These are phyloP conservation scores for Callorhinus ursinus DNA, from an alignment of 2,113 vertebrate genomes.

Conservation along the genomic window DNA sequence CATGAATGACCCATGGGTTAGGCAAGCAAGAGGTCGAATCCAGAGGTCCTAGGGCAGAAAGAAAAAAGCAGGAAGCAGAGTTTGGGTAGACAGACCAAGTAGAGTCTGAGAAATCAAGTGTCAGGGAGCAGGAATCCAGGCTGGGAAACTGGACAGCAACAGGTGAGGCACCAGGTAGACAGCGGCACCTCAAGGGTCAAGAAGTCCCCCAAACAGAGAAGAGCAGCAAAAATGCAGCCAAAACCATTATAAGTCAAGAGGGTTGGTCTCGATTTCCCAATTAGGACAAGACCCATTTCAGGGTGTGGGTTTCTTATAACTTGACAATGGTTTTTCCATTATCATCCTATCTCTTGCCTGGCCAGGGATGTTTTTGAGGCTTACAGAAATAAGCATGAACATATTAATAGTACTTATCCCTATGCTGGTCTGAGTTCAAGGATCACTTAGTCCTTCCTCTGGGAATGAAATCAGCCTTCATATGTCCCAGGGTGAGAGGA, in stretches of 20 bases:
- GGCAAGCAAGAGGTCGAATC: not conserved
- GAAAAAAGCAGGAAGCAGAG: not conserved
- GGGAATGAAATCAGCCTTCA: not conserved
- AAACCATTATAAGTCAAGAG: not conserved
- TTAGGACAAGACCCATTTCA: not conserved
- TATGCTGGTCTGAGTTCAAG: not conserved
- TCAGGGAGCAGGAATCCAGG: not conserved
- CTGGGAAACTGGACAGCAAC: not conserved
- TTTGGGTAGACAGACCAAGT: not conserved
- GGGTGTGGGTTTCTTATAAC: not conserved
- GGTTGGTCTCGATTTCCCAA: not conserved
- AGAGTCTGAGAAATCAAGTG: not conserved
- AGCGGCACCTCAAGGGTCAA: not conserved
- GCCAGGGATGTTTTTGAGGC: not conserved
- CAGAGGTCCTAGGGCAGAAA: not conserved
- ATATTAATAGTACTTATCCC: not conserved
- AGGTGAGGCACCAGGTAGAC: not conserved
- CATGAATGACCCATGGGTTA: not conserved
- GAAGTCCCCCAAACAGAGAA: not conserved
- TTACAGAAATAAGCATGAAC: not conserved
- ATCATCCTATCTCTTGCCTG: not conserved
- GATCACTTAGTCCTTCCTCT: not conserved
- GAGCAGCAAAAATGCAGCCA: not conserved
- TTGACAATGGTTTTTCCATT: not conserved
- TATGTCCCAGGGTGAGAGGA: not conserved